Conservation (phyloP, 2,797 vertebrate species). For the Dicrostonyx torquatus region DNA sequence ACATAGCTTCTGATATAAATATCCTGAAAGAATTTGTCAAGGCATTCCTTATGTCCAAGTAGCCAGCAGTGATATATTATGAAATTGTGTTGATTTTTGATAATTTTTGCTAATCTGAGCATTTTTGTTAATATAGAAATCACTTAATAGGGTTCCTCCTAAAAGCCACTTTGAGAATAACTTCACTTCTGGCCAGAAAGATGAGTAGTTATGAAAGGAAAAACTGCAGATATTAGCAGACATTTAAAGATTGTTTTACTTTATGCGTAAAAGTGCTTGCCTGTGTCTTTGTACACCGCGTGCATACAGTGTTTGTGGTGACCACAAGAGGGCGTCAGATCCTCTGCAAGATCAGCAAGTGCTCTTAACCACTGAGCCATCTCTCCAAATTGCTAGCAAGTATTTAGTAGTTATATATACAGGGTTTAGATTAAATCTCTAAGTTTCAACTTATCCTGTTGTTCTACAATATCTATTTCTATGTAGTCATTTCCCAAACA, state of each 20-base stretch:
- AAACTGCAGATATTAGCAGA: not conserved
- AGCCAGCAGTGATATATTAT: not conserved
- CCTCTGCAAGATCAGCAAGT: not conserved
- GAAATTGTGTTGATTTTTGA: not conserved
- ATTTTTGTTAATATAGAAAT: slow-evolving; percentile 37
- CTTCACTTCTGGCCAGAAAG: slow-evolving; percentile 24
- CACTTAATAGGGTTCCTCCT: slow-evolving; percentile 26
- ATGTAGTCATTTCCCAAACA: not conserved
- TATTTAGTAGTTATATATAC: slow-evolving; percentile 13
- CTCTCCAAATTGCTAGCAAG: not conserved
- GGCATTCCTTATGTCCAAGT: not conserved
- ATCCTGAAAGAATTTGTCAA: not conserved
- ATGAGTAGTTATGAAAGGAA: not conserved
- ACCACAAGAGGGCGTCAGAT: not conserved
- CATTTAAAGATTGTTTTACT: not conserved
- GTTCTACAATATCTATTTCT: not conserved
- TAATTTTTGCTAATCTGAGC: slow-evolving; percentile 10
- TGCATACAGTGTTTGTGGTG: not conserved
- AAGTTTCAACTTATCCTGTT: not conserved
- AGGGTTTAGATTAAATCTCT: not conserved
- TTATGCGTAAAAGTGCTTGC: not conserved
- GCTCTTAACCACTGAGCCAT: not conserved
- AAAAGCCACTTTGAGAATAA: slow-evolving; percentile 13
- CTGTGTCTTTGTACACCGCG: not conserved
- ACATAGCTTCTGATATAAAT: not conserved